phyloP scores from a whole-genome alignment of 1,140 invertebrate genomes.

The Leptinotarsa undecemlineata region DNA sequence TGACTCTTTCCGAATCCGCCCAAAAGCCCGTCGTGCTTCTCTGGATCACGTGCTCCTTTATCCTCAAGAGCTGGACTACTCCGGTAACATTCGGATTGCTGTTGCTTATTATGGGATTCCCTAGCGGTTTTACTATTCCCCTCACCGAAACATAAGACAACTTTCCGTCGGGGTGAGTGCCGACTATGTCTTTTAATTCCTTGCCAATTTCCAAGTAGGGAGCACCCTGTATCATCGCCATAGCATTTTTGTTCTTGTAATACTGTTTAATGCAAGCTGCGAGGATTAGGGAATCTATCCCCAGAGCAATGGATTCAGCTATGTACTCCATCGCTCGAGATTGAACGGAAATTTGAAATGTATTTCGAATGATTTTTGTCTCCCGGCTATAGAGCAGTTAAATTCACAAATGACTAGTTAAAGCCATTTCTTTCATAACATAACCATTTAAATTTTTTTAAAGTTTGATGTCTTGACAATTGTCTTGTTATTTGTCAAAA shows the following conservation, averaged over 20 bases:
- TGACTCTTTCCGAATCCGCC: slow-evolving; percentile 73
- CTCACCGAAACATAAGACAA: slow-evolving; percentile 72
- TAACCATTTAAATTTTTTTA: no score
- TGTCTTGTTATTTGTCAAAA: no score
- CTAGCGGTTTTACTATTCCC: slow-evolving; percentile 72
- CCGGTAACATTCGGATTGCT: slow-evolving; percentile 71
- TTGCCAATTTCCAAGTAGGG: slow-evolving; percentile 68
- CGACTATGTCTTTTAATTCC: slow-evolving; percentile 63
- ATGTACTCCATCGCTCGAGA: slow-evolving; percentile 58
- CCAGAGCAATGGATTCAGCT: slow-evolving; percentile 69
- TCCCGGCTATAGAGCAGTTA: no score
- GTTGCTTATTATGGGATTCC: slow-evolving; percentile 70
- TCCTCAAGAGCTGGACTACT: slow-evolving; percentile 70
- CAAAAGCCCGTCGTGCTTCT: slow-evolving; percentile 77
- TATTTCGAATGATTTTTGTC: no score
- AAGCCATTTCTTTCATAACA: no score
- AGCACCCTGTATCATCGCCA: slow-evolving; percentile 69
- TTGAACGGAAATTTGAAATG: no score
- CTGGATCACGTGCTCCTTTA: slow-evolving; percentile 77
- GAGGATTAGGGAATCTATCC: slow-evolving; percentile 72
- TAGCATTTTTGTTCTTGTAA: slow-evolving; percentile 68
- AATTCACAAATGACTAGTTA: no score
- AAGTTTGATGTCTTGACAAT: no score
- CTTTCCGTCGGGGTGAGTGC: slow-evolving; percentile 63
- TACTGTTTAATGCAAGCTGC: slow-evolving; percentile 72